Conservation (phyloP, 2,797 vertebrate genomes). For the Phoxinus dragarum region DNA sequence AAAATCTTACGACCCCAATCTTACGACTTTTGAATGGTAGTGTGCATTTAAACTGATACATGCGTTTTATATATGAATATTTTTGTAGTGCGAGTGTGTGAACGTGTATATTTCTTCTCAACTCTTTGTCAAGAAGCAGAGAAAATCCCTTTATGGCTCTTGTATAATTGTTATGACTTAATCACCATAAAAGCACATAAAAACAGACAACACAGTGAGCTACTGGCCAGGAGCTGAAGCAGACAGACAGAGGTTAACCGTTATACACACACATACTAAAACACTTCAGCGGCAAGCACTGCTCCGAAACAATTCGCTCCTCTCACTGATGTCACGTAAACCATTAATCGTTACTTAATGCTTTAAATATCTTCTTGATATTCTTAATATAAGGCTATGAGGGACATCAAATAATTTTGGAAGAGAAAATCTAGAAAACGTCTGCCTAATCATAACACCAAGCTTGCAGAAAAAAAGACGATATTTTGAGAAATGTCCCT, state of each 20-base stretch:
- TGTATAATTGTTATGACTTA: constrained; percentile 64
- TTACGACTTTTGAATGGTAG: neutral
- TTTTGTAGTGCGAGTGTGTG: neutral
- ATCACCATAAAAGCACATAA: constrained; percentile 65
- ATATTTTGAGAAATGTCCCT: neutral
- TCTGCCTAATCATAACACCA: neutral
- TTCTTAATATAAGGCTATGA: neutral
- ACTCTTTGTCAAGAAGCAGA: constrained; percentile 39
- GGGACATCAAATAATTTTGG: neutral
- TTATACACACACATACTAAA: constrained; percentile 40
- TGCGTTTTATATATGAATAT: neutral
- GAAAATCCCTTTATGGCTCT: constrained; percentile 61
- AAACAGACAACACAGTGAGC: constrained; percentile 52
- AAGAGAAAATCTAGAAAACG: neutral
- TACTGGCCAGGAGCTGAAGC: constrained; percentile 51
- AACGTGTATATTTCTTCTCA: constrained; percentile 16
- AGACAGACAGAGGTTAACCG: constrained; percentile 3
- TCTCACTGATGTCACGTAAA: neutral
- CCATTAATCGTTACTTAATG: neutral
- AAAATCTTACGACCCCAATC: neutral
- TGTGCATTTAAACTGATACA: neutral
- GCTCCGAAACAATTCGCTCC: neutral
- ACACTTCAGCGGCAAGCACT: constrained; percentile 23
- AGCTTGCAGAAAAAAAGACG: neutral
- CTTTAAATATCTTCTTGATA: neutral